These are phyloP conservation scores for Suncus etruscus DNA, from an alignment of 2,113 vertebrate genomes.

Conservation along the genomic window DNA sequence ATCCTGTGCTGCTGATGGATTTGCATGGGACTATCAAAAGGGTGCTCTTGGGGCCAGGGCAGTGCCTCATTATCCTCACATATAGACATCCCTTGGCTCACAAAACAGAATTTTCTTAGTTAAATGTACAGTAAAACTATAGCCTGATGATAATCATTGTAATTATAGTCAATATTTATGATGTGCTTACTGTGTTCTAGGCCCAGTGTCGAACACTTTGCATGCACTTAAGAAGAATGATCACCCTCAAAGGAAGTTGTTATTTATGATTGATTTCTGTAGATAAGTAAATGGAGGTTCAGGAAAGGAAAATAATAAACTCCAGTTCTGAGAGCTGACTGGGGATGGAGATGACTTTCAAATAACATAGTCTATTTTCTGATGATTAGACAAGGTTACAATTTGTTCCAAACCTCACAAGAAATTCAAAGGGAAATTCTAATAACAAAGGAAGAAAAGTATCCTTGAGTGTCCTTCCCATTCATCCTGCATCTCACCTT, in stretches of 20 bases:
- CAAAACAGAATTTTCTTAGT: not conserved
- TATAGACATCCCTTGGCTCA: not conserved
- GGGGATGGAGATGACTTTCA: not conserved
- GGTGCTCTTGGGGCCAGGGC: not conserved
- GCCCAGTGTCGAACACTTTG: slow-evolving; percentile 31
- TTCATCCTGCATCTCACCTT: not conserved
- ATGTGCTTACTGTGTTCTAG: slow-evolving; percentile 55
- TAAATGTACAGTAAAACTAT: not conserved
- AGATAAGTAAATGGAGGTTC: slow-evolving; percentile 58
- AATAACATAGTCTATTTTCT: not conserved
- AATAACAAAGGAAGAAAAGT: slow-evolving; percentile 6
- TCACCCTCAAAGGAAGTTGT: slow-evolving; percentile 43
- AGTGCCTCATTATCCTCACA: not conserved
- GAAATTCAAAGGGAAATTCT: not conserved
- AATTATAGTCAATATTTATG: slow-evolving; percentile 54
- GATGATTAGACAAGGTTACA: not conserved
- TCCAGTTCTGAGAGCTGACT: not conserved
- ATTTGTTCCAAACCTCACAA: not conserved
- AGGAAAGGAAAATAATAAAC: not conserved
- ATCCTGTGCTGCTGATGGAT: slow-evolving; percentile 26
- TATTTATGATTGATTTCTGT: slow-evolving; percentile 57
- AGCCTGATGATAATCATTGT: slow-evolving; percentile 35
- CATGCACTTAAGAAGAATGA: slow-evolving; percentile 20
- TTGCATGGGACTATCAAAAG: not conserved
- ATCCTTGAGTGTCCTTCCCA: not conserved